Evolutionary conservation across 2,888 invertebrate genomes (phyloP).

Genomic region (Amphipyra tragopoginis): DNA sequence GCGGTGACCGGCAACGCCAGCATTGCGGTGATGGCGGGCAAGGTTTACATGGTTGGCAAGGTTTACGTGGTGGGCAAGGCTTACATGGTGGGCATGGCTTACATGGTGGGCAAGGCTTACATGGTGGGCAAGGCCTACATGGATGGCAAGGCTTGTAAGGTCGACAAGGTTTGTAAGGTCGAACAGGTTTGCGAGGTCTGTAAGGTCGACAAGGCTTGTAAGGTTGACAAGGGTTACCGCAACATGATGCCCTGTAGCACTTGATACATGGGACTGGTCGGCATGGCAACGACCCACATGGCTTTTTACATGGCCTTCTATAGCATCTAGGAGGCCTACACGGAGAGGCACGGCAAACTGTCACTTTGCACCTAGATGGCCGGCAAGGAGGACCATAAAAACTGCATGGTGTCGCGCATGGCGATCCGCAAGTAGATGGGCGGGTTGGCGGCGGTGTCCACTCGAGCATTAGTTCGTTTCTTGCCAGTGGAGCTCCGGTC

Average conservation of each 20-base stretch:
- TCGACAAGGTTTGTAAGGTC: too few species aligned
- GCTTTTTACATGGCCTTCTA: slow-evolving; percentile 31
- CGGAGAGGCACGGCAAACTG: slow-evolving; percentile 40
- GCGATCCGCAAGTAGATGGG: slow-evolving; percentile 39
- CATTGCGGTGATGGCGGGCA: too few species aligned
- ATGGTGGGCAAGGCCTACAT: too few species aligned
- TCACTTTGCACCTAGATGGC: slow-evolving; percentile 38
- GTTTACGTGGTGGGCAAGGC: too few species aligned
- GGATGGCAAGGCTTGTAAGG: too few species aligned
- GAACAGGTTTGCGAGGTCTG: too few species aligned
- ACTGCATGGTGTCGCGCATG: slow-evolving; percentile 39
- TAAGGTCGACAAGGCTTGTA: slow-evolving; percentile 18
- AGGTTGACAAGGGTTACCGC: slow-evolving; percentile 35
- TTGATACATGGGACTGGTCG: slow-evolving; percentile 30
- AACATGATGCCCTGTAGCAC: slow-evolving; percentile 29
- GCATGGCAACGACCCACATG: slow-evolving; percentile 47
- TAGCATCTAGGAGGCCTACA: slow-evolving; percentile 41
- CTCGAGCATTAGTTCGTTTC: slow-evolving; percentile 84
- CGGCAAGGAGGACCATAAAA: slow-evolving; percentile 13
- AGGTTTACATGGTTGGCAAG: too few species aligned
- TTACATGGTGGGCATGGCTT: too few species aligned
- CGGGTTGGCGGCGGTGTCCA: slow-evolving; percentile 82
- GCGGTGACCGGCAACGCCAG: too few species aligned
- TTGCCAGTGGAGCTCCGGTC: slow-evolving; percentile 82
- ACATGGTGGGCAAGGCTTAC: too few species aligned